Evolutionary conservation across 2,888 invertebrate species (phyloP).

Genomic region (Platycheirus rosarum): DNA sequence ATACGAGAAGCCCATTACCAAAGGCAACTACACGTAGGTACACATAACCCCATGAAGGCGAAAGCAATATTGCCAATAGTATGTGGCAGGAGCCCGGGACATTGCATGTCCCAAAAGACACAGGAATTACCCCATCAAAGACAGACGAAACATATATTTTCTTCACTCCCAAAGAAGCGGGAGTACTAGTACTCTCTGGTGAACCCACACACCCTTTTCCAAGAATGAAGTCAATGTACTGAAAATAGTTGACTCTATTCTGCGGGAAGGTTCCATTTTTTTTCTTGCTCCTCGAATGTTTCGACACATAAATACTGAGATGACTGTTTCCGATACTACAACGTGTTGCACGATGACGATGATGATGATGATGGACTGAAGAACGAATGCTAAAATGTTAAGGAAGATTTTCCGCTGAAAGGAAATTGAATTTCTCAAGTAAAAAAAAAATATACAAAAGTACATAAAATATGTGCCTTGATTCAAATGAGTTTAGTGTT

Average conservation of each 20-base stretch:
- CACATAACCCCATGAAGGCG: conserved; percentile 6
- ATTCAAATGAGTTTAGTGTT: conserved; percentile 57
- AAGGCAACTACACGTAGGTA: too few relatives aligned
- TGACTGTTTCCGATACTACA: conserved; percentile 43
- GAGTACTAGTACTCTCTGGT: conserved; percentile 17
- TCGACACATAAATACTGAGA: conserved; percentile 41
- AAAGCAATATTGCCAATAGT: conserved; percentile 33
- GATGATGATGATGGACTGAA: conserved; percentile 55
- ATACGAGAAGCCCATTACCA: conserved; percentile 45
- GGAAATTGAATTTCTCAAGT: conserved; percentile 67
- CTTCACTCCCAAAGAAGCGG: background rate
- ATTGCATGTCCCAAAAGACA: conserved; percentile 11
- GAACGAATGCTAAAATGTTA: conserved; percentile 47
- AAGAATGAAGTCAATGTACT: conserved; percentile 60
- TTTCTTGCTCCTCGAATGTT: conserved; percentile 7
- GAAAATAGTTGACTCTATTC: conserved; percentile 56
- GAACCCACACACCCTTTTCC: conserved; percentile 4
- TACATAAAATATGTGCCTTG: background rate
- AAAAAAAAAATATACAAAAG: background rate
- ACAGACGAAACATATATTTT: conserved; percentile 24
- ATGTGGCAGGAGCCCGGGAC: conserved; percentile 5
- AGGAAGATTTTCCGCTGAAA: conserved; percentile 62
- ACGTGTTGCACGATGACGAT: conserved; percentile 51
- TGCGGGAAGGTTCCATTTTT: conserved; percentile 16
- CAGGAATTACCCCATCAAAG: conserved; percentile 36